These are phyloP conservation scores for Hypena proboscidalis DNA, from an alignment of 2,888 invertebrate species.

Conservation along the genomic window DNA sequence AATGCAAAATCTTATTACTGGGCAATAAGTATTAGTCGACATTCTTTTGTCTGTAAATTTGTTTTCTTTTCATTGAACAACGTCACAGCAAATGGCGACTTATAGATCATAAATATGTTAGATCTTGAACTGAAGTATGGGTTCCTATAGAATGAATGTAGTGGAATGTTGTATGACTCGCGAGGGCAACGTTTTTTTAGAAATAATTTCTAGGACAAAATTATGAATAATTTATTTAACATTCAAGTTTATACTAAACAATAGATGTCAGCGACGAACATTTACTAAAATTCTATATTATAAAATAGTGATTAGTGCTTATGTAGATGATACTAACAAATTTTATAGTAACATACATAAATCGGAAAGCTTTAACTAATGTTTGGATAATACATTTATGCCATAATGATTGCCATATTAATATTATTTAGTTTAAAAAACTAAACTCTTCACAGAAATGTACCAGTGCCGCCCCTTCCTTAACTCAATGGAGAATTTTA, in stretches of 20 bases:
- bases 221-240: slow-evolving; percentile 45
- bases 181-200: slow-evolving; percentile 52
- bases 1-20: slow-evolving; percentile 14
- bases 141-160: slow-evolving; percentile 80
- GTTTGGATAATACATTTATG: slow-evolving; percentile 65
- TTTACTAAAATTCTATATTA: slow-evolving; percentile 31
- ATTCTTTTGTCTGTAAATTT: slow-evolving; percentile 16
- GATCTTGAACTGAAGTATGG: slow-evolving; percentile 79
- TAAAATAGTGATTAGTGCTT: slow-evolving; percentile 45
- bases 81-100: slow-evolving; percentile 22
- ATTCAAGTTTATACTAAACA: slow-evolving; percentile 31
- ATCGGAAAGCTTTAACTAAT: slow-evolving; percentile 74
- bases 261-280: slow-evolving; percentile 36
- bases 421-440: slow-evolving; percentile 52
- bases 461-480: slow-evolving; percentile 31
- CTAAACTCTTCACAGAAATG: slow-evolving; percentile 35
- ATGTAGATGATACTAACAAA: slow-evolving; percentile 53
- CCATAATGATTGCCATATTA: slow-evolving; percentile 73
- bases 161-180: slow-evolving; percentile 55
- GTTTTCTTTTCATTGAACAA: no score
- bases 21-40: slow-evolving; percentile 25
- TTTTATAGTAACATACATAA: slow-evolving; percentile 51
- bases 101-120: slow-evolving; percentile 52
- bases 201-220: slow-evolving; percentile 44
- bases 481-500: slow-evolving; percentile 39